Evolutionary conservation across 2,113 vertebrate species (phyloP), one percentile per base, ranked within the genome.

Genomic region (Passer domesticus): DNA sequence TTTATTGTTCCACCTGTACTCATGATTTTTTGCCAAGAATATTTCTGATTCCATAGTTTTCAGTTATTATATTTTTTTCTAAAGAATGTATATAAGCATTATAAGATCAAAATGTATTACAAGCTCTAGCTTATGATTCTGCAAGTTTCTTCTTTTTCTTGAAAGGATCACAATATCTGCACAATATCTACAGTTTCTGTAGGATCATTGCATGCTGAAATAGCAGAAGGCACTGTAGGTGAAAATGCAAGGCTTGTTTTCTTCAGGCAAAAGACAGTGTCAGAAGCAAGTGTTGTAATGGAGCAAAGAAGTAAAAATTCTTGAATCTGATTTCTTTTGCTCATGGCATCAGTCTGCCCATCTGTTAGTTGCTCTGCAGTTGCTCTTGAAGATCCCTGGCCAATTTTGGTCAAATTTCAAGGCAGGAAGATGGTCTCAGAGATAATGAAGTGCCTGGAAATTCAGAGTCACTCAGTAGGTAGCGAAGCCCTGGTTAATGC

Each of bases 61-160:
- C 9, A 58, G 17, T 49, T 66, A 28, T 0, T 2, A 0, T 6
- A 1, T 8, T 88, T 53, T 56, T 70, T 24, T 4, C 8, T 21
- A 12, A 68, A 43, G n/a, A 56, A 60, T 35, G 43, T 41, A 23
- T 21, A 4, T 31, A 27, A 76, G 9, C n/a, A 13, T 66, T 47
- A 15, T 33, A 55, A 35, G 10, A 47, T 76, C 68, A 25, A 73
- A 85, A 76, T 35, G 5, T 90, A 27, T 37, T 90, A 80, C 64
- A 79, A 82, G 20, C 15, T 39, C 6, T 62, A 46, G 11, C 43
- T 33, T 64, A 3, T 0, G 0, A 44, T 77, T 83, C 20, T 73
- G 12, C 28, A 62, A 43, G 22, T 55, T 76, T 83, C 13, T 86
- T 78, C 43, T 62, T 72, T 74, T 35, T 64, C 21, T 23, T 64